Evolutionary conservation across 2,888 invertebrate genomes (phyloP).

Genomic region (Beris chalybata): DNA sequence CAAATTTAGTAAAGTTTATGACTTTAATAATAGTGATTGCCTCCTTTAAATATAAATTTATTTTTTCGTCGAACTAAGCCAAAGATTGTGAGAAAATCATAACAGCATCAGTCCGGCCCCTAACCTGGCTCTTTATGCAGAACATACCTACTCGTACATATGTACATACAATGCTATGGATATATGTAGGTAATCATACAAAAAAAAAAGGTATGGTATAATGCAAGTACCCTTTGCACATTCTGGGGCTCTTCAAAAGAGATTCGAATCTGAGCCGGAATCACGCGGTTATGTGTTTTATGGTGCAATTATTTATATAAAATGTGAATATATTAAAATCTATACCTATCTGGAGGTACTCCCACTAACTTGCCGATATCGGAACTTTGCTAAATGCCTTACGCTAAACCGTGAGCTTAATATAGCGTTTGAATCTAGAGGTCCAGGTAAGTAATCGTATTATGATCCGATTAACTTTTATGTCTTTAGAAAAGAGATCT

Average conservation of each 20-base stretch:
- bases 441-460: slow-evolving; percentile 27
- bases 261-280: slow-evolving; percentile 33
- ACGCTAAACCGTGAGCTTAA: slow-evolving; percentile 32
- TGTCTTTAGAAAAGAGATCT: slow-evolving; percentile 29
- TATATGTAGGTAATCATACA: too few relatives aligned
- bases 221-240: slow-evolving; percentile 13
- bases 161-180: neutral
- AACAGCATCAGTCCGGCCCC: slow-evolving; percentile 35
- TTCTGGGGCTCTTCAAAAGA: neutral
- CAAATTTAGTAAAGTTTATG: slow-evolving; percentile 39
- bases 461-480: slow-evolving; percentile 32
- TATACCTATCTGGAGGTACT: slow-evolving; percentile 30
- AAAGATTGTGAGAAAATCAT: slow-evolving; percentile 40
- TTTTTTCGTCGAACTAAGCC: slow-evolving; percentile 33
- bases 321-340: slow-evolving; percentile 37
- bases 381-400: slow-evolving; percentile 19
- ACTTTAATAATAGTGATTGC: slow-evolving; percentile 40
- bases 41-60: slow-evolving; percentile 40
- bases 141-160: slow-evolving; percentile 1
- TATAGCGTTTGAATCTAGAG: slow-evolving; percentile 16
- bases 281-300: slow-evolving; percentile 40
- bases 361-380: slow-evolving; percentile 30
- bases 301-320: slow-evolving; percentile 39
- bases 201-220: too few relatives aligned
- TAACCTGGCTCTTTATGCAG: slow-evolving; percentile 14